These are phyloP conservation scores for Conistra vaccinii DNA, from an alignment of 2,888 invertebrate species.

Conservation along the genomic window DNA sequence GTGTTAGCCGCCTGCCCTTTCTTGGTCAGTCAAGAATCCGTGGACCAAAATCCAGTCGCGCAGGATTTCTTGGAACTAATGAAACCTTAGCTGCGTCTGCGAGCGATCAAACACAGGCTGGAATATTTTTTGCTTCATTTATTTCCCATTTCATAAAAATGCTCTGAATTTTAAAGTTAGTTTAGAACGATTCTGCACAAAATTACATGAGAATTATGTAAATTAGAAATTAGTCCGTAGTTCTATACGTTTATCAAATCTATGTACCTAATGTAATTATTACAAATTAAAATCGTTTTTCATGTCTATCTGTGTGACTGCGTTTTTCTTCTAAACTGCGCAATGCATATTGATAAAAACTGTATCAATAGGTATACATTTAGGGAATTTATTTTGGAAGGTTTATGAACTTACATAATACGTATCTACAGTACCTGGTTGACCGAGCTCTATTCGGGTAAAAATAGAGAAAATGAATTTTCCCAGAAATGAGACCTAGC, in stretches of 20 bases:
- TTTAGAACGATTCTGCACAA: background rate
- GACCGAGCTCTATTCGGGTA: no score
- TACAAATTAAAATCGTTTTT: background rate
- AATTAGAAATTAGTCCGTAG: conserved; percentile 1
- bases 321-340: background rate
- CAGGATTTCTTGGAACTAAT: conserved; percentile 73
- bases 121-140: conserved; percentile 47
- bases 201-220: conserved; percentile 4
- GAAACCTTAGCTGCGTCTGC: conserved; percentile 55
- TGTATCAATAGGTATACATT: no score
- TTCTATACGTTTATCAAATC: background rate
- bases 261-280: background rate
- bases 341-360: background rate
- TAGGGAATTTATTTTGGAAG: no score
- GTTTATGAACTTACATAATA: no score
- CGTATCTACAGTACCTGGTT: no score
- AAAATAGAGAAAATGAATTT: no score
- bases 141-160: conserved; percentile 7
- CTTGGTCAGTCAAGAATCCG: conserved; percentile 71
- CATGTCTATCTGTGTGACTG: background rate
- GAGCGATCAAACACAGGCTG: conserved; percentile 45
- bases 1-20: conserved; percentile 68
- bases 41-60: conserved; percentile 75
- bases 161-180: conserved; percentile 7
- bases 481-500: no score